Evolutionary conservation across 2,888 invertebrate species (phyloP).

Genomic region (Eristalis arbustorum): DNA sequence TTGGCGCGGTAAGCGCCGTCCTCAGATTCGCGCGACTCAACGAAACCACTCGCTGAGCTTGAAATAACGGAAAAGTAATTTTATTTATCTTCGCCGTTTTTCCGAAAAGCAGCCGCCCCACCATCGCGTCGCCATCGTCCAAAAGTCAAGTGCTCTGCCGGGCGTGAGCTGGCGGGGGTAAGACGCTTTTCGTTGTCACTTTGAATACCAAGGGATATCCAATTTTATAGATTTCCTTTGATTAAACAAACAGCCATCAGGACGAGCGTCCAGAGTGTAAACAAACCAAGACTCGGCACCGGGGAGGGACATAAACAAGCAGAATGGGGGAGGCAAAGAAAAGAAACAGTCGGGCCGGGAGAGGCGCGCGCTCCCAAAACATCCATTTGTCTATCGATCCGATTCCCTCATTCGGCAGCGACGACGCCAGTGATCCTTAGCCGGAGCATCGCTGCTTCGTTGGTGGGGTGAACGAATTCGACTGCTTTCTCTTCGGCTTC

Average conservation of each 20-base stretch:
- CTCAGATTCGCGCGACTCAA: not conserved
- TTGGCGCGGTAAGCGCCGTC: not conserved
- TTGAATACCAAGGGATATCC: slow-evolving; percentile 26
- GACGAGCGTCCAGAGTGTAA: slow-evolving; percentile 46
- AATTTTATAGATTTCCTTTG: slow-evolving; percentile 61
- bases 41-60: not conserved
- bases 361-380: slow-evolving; percentile 40
- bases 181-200: slow-evolving; percentile 1
- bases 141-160: slow-evolving; percentile 11
- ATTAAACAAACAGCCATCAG: slow-evolving; percentile 53
- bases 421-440: slow-evolving; percentile 47
- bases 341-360: not conserved
- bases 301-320: slow-evolving; percentile 41
- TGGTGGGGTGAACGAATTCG: slow-evolving; percentile 56
- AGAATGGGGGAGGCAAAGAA: not conserved
- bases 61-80: slow-evolving; percentile 31
- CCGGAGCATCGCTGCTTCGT: not conserved
- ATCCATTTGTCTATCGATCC: slow-evolving; percentile 65
- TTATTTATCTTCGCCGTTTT: slow-evolving; percentile 55
- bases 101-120: not conserved
- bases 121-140: not conserved
- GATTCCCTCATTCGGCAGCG: slow-evolving; percentile 39
- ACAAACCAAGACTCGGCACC: slow-evolving; percentile 25
- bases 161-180: not conserved
- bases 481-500: slow-evolving; percentile 27